Evolutionary conservation across 1,140 invertebrate genomes (phyloP), one percentile per base, ranked within the genome.

Genomic region (Bombus vancouverensis): DNA sequence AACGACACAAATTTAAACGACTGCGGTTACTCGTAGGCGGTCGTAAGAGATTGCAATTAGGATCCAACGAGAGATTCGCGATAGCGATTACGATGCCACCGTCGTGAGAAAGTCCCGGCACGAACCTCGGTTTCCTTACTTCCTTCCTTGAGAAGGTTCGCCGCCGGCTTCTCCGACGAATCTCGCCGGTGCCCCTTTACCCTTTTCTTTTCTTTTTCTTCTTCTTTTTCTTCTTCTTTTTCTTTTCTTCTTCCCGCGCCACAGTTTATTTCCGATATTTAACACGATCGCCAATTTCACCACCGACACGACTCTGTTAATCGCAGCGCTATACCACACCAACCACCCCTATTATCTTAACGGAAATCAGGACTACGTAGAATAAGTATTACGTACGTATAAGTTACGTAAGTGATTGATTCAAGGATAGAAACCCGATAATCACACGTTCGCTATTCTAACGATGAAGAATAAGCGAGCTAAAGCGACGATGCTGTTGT

Each of bases 1-100:
- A 93, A 93, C 90, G 89, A 92, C 91, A 91, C 92, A 88, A 92
- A 93, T 93, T 92, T 91, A 92, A 91, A 92, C 90, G 92, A 87
- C 90, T 44, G 89, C 89, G 88, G 88, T 90, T 89, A 37, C 89
- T 90, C 85, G 92, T 92, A 91, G 91, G 92, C 90, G 91, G 90
- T 76, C 65, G 88, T 88, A 87, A 89, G 91, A 92, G 85, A 91
- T 91, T 53, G 91, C 91, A 92, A 92, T 92, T 93, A 93, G 88
- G 87, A 92, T 91, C 59, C 87, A 77, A 80, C 74, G 68, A 39
- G 62, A 91, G 89, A 93, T 93, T 89, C 86, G 86, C 90, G 88
- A 92, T 91, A 92, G 86, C 70, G 72, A 81, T 80, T 70, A 73
- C 85, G 88, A 87, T 88, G 88, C 71, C 88, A 91, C 85, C 85